phyloP scores from a whole-genome alignment of 1,140 invertebrate genomes.

The Probaryconus sp. region DNA sequence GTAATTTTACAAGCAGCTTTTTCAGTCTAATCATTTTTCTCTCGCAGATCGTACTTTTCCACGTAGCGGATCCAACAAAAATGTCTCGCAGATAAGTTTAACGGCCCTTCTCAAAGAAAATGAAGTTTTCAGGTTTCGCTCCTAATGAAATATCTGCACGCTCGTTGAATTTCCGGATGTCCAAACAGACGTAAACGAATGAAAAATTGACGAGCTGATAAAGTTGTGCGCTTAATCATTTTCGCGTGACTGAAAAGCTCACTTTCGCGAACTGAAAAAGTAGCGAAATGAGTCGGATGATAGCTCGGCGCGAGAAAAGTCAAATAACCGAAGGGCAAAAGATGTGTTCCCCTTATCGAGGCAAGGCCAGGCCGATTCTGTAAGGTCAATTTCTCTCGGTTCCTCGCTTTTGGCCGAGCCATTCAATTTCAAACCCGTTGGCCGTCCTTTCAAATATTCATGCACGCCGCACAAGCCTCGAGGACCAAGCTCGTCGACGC shows the following conservation, averaged over 20 bases:
- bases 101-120: no score
- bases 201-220: constrained; percentile 21
- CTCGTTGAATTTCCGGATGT: no score
- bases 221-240: constrained; percentile 32
- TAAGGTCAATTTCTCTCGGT: constrained; percentile 45
- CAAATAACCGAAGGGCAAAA: constrained; percentile 36
- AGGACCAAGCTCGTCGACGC: constrained; percentile 3
- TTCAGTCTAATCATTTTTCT: no score
- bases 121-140: no score
- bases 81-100: no score
- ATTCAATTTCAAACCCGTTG: constrained; percentile 52
- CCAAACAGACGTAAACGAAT: neutral
- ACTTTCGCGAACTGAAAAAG: constrained; percentile 10
- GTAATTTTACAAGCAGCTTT: no score
- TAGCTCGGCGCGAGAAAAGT: constrained; percentile 16
- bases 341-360: constrained; percentile 45
- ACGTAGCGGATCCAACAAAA: no score
- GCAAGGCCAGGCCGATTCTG: constrained; percentile 2
- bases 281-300: constrained; percentile 9
- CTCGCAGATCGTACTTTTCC: no score
- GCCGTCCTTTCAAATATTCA: constrained; percentile 44
- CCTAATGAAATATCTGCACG: no score
- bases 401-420: constrained; percentile 34
- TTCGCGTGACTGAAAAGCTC: constrained; percentile 26
- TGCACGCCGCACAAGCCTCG: constrained; percentile 9